Evolutionary conservation across 2,113 vertebrate species (phyloP).

Genomic region (Neodon shergylaensis): DNA sequence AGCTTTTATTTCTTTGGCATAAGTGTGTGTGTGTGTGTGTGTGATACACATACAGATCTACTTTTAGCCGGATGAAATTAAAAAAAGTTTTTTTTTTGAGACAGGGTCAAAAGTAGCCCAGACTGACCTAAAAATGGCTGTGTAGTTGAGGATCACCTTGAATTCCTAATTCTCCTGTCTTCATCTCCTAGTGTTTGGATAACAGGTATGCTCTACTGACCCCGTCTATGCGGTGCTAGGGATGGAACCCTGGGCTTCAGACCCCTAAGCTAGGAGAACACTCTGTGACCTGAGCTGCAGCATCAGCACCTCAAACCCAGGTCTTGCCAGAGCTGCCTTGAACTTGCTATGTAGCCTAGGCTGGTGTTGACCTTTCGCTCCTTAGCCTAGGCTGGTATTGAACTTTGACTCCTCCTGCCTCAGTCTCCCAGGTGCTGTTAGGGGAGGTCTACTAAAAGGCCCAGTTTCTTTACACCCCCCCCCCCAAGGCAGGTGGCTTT

Average conservation of each 20-base stretch:
- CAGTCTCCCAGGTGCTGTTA: neutral
- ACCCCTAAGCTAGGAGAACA: neutral
- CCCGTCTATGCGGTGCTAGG: neutral
- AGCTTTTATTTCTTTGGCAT: neutral
- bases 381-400: neutral
- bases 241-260: neutral
- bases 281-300: neutral
- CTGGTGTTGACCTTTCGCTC: neutral
- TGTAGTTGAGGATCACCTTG: neutral
- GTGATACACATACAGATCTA: neutral
- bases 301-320: neutral
- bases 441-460: neutral
- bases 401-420: neutral
- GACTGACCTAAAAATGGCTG: neutral
- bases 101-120: neutral
- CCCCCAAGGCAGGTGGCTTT: neutral
- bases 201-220: no score
- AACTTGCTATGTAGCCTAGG: neutral
- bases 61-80: conserved; percentile 29
- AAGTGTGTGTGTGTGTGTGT: no score
- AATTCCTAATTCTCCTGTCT: neutral
- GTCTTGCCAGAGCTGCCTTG: neutral
- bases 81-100: neutral
- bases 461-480: neutral
- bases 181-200: neutral